A percentile compares a stretch with the other conserved stretches of the same genome.
phyloP scores from a whole-genome alignment of 2,113 vertebrate genomes.

The Zootoca vivipara region DNA sequence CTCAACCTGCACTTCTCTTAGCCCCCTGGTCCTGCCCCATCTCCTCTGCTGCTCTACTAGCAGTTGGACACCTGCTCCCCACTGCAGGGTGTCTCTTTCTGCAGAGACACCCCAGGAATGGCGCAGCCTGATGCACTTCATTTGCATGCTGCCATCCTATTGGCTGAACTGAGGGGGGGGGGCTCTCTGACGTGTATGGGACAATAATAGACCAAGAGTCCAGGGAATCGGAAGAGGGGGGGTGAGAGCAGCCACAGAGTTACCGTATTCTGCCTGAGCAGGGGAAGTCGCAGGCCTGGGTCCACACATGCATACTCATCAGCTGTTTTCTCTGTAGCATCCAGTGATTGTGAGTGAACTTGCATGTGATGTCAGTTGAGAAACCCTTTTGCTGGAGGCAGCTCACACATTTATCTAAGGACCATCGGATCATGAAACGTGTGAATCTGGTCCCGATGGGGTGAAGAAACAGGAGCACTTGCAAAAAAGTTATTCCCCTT shows the following conservation, averaged over 20 bases:
- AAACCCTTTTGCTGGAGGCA: not conserved
- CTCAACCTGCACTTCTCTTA: not conserved
- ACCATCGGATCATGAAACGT: not conserved
- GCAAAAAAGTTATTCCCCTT: not conserved
- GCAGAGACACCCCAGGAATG: constrained; percentile 6
- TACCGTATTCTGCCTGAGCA: not conserved
- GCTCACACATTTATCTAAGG: not conserved
- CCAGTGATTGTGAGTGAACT: not conserved
- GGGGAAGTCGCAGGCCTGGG: no score
- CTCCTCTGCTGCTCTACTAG: not conserved
- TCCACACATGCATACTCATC: not conserved
- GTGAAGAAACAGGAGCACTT: not conserved
- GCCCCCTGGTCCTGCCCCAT: not conserved
- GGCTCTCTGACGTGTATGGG: not conserved
- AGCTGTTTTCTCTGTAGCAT: not conserved
- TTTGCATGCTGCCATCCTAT: constrained; percentile 15
- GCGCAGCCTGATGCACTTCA: not conserved
- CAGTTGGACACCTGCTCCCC: not conserved
- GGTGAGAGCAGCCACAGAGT: not conserved
- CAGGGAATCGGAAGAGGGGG: not conserved
- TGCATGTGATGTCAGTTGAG: not conserved
- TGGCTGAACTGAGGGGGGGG: not conserved
- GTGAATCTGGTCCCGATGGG: not conserved
- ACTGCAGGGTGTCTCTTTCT: not conserved
- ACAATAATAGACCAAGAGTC: constrained; percentile 22